A percentile compares a stretch with the other conserved stretches of the same genome.
Evolutionary conservation across 2,113 vertebrate genomes (phyloP).

Genomic region (Morone saxatilis): DNA sequence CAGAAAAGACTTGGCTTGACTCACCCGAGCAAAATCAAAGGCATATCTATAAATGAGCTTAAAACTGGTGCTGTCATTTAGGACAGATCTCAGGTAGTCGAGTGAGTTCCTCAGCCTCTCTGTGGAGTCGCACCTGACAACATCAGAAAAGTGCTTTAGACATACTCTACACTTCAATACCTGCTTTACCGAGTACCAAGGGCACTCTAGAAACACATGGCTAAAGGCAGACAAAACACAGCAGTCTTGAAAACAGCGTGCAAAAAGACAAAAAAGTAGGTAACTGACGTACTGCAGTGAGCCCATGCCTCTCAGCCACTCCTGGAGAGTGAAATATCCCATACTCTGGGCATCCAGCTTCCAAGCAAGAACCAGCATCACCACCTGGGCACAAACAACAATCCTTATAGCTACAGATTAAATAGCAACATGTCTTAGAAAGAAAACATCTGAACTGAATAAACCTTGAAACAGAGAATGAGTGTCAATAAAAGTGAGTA

Average conservation of each 20-base stretch:
- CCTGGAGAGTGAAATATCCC: conserved; percentile 99
- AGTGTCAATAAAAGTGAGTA: neutral
- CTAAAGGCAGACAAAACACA: conserved; percentile 5
- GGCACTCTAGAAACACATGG: neutral
- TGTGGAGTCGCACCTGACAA: conserved; percentile 94
- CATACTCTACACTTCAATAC: neutral
- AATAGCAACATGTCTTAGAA: neutral
- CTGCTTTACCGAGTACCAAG: neutral
- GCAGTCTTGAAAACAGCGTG: neutral
- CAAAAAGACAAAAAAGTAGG: neutral
- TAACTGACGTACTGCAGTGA: conserved; percentile 92
- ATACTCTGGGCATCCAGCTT: conserved; percentile 99
- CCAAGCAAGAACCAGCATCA: conserved; percentile 99
- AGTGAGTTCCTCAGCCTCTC: conserved; percentile 97
- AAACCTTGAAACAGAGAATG: neutral
- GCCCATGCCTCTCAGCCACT: conserved; percentile 99
- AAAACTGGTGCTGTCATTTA: conserved; percentile 98
- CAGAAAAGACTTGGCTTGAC: conserved; percentile 67
- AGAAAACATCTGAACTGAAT: conserved; percentile 7
- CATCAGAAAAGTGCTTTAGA: conserved; percentile 65
- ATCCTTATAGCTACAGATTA: conserved; percentile 15
- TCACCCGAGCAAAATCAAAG: conserved; percentile 99
- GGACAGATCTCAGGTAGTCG: conserved; percentile 97
- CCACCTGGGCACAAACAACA: conserved; percentile 88
- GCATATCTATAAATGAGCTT: conserved; percentile 99